Percentiles rank a stretch among this genome's conserved stretches.
Conservation (phyloP, 2,888 invertebrate species). For the Marronus borbonicus region DNA sequence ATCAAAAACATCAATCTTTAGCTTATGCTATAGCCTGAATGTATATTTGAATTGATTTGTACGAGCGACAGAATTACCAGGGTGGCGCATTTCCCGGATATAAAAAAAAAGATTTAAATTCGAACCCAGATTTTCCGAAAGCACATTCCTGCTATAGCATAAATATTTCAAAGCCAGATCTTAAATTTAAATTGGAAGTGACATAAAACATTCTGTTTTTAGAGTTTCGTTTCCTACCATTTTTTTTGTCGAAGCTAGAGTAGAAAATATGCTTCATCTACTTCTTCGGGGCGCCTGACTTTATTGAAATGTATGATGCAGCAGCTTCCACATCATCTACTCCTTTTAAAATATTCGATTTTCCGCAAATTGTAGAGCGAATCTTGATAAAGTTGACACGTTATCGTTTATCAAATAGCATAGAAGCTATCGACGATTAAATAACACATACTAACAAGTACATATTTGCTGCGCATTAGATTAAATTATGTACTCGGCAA, state of each 20-base stretch:
- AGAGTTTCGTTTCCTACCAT: constrained; percentile 54
- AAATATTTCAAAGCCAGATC: constrained; percentile 57
- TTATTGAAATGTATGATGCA: constrained; percentile 57
- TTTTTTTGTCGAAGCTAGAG: constrained; percentile 55
- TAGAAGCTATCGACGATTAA: neutral
- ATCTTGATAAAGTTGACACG: constrained; percentile 13
- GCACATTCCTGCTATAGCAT: constrained; percentile 48
- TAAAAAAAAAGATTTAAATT: constrained; percentile 42
- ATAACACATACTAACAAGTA: too few species aligned
- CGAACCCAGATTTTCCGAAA: constrained; percentile 19
- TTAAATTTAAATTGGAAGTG: constrained; percentile 59
- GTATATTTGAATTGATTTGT: constrained; percentile 21
- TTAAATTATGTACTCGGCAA: too few species aligned
- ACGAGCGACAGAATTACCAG: neutral
- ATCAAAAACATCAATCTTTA: neutral
- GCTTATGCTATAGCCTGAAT: neutral
- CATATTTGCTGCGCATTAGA: too few species aligned
- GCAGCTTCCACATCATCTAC: constrained; percentile 37
- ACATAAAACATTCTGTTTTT: constrained; percentile 58
- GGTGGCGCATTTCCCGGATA: neutral
- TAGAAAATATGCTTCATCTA: constrained; percentile 59
- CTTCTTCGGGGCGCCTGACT: constrained; percentile 55
- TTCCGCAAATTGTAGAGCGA: constrained; percentile 25
- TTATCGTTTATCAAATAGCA: neutral
- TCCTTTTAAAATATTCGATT: constrained; percentile 27